Evolutionary conservation across 2,888 invertebrate genomes (phyloP).

Genomic region (Acholoe squamosa): DNA sequence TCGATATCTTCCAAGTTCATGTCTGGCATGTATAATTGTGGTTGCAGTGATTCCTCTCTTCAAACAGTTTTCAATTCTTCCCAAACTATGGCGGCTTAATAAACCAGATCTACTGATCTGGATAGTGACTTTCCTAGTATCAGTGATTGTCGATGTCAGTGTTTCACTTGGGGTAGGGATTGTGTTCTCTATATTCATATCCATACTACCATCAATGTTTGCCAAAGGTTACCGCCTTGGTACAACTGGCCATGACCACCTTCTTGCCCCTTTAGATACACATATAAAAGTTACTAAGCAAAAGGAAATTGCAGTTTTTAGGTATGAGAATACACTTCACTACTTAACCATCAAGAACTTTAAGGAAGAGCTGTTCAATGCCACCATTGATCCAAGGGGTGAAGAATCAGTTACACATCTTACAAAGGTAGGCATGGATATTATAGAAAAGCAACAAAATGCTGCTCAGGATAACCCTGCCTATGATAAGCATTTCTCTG

Average conservation of each 20-base stretch:
- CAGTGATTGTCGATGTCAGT: conserved; percentile 80
- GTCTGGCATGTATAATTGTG: conserved; percentile 83
- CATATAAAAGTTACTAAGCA: conserved; percentile 65
- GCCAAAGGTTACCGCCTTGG: conserved; percentile 73
- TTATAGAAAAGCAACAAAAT: no score
- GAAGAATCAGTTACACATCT: not conserved
- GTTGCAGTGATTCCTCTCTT: conserved; percentile 84
- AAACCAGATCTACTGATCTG: conserved; percentile 88
- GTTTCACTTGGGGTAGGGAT: conserved; percentile 80
- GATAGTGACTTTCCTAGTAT: conserved; percentile 77
- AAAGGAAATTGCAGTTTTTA: conserved; percentile 78
- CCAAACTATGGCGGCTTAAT: conserved; percentile 90
- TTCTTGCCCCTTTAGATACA: not conserved
- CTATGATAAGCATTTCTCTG: not conserved
- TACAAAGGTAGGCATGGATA: no score
- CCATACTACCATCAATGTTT: conserved; percentile 79
- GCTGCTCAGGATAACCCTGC: no score
- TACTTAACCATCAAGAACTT: conserved; percentile 82
- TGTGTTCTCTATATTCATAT: conserved; percentile 75
- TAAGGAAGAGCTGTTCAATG: conserved; percentile 75
- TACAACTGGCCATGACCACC: not conserved
- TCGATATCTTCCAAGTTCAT: conserved; percentile 78
- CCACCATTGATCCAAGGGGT: conserved; percentile 79
- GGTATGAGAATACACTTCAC: conserved; percentile 79
- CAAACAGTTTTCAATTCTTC: conserved; percentile 88